These are phyloP conservation scores for Trissolcus basalis DNA, from an alignment of 1,140 invertebrate genomes.

Conservation along the genomic window DNA sequence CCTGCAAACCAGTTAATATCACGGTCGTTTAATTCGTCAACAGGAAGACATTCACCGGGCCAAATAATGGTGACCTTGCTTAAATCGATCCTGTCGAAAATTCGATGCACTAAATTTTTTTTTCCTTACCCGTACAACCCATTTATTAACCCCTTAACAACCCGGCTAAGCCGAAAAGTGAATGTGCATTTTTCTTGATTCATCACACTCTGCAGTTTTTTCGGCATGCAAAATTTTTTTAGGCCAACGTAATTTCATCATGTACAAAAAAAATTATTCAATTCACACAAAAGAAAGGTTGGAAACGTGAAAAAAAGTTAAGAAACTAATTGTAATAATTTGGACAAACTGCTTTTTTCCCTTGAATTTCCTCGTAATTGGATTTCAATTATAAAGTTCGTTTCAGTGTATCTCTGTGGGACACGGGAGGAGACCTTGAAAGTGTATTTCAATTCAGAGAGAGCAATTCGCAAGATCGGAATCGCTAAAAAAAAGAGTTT, in stretches of 20 bases:
- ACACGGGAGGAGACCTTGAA: constrained; percentile 16
- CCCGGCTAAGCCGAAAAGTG: constrained; percentile 18
- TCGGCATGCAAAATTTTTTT: constrained; percentile 4
- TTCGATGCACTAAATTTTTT: background rate
- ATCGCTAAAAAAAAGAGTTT: constrained; percentile 18
- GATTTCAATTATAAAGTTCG: constrained; percentile 14
- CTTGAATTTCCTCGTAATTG: constrained; percentile 6
- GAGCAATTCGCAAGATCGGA: constrained; percentile 21
- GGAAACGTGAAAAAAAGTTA: too few species aligned
- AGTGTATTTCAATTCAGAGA: constrained; percentile 28
- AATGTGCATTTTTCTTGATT: constrained; percentile 20
- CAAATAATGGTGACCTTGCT: constrained; percentile 14
- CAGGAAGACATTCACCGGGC: constrained; percentile 13
- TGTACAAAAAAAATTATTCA: too few species aligned
- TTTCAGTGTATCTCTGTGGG: background rate
- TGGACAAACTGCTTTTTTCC: constrained; percentile 4
- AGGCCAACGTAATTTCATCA: background rate
- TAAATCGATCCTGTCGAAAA: constrained; percentile 6
- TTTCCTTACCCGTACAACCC: background rate
- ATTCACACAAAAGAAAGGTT: too few species aligned
- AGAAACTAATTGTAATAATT: too few species aligned
- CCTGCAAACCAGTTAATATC: constrained; percentile 8
- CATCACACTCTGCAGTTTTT: constrained; percentile 3
- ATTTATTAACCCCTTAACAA: constrained; percentile 19
- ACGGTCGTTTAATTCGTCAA: constrained; percentile 12